phyloP scores from a whole-genome alignment of 1,140 invertebrate genomes.

The Orchesella cincta region DNA sequence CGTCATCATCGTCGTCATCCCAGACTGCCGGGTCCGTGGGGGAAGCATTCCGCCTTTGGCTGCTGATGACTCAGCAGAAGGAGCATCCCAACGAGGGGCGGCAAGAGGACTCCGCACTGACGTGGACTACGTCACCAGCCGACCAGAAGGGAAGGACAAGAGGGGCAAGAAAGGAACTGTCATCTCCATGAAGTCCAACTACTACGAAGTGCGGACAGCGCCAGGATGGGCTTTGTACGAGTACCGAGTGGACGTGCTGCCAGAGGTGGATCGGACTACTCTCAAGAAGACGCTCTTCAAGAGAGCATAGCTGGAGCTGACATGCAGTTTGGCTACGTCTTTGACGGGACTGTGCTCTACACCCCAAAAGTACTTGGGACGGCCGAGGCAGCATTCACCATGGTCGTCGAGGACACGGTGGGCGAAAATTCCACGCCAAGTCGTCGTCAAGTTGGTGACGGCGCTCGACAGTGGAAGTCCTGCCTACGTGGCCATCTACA shows the following conservation, averaged over 20 bases:
- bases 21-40: too few relatives aligned
- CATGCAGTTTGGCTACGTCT: constrained; percentile 57
- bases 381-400: background rate
- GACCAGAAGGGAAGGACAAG: background rate
- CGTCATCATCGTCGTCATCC: too few relatives aligned
- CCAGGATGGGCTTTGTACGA: constrained; percentile 76
- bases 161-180: constrained; percentile 2
- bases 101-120: too few relatives aligned
- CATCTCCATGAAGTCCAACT: constrained; percentile 69
- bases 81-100: too few relatives aligned
- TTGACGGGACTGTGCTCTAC: constrained; percentile 46
- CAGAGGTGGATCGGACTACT: constrained; percentile 68
- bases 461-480: constrained; percentile 15
- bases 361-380: background rate
- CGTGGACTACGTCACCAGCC: too few relatives aligned
- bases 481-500: constrained; percentile 65
- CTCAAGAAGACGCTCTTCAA: constrained; percentile 64
- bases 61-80: too few relatives aligned
- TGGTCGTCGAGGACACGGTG: background rate
- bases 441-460: background rate
- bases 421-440: background rate
- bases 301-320: constrained; percentile 64
- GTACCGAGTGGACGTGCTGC: constrained; percentile 76
- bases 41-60: too few relatives aligned
- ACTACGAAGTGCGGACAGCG: constrained; percentile 68